Conservation (phyloP, 2,888 invertebrate genomes). For the Anoplius nigerrimus region DNA sequence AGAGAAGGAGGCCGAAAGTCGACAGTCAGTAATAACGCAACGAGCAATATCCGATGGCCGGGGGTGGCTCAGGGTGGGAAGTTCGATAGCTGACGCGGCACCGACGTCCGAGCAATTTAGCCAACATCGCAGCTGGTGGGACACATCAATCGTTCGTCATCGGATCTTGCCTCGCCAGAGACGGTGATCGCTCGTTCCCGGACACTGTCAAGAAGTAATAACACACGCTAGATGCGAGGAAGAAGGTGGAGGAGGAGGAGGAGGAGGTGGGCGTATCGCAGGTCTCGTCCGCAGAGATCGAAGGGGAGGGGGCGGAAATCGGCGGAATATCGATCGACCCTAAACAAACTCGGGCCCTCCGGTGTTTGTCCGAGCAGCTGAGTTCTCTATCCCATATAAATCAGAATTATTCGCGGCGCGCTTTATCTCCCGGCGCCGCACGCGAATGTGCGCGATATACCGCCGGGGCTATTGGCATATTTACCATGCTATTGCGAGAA, state of each 20-base stretch:
- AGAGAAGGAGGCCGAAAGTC: no score
- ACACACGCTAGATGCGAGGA: not conserved
- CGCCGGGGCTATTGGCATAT: slow-evolving; percentile 7
- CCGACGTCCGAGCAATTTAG: no score
- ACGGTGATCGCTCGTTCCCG: not conserved
- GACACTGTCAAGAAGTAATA: slow-evolving; percentile 5
- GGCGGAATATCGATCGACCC: slow-evolving; percentile 38
- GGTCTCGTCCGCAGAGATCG: slow-evolving; percentile 4
- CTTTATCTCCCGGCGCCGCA: slow-evolving; percentile 5
- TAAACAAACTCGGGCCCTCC: slow-evolving; percentile 39
- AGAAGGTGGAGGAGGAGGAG: not conserved
- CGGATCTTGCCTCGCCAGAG: not conserved
- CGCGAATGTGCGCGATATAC: slow-evolving; percentile 8
- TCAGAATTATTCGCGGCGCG: slow-evolving; percentile 25
- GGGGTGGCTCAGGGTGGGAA: no score
- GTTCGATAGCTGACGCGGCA: no score
- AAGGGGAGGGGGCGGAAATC: slow-evolving; percentile 30
- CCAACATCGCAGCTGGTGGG: no score
- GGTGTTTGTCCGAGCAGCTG: slow-evolving; percentile 36
- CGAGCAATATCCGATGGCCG: no score
- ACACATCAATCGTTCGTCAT: no score
- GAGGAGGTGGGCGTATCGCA: not conserved
- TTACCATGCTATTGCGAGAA: slow-evolving; percentile 7
- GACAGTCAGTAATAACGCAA: no score
- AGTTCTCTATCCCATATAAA: slow-evolving; percentile 31